Percentiles rank a stretch among this genome's conserved stretches.
Evolutionary conservation across 2,888 invertebrate genomes (phyloP).

Genomic region (Conistra vaccinii): DNA sequence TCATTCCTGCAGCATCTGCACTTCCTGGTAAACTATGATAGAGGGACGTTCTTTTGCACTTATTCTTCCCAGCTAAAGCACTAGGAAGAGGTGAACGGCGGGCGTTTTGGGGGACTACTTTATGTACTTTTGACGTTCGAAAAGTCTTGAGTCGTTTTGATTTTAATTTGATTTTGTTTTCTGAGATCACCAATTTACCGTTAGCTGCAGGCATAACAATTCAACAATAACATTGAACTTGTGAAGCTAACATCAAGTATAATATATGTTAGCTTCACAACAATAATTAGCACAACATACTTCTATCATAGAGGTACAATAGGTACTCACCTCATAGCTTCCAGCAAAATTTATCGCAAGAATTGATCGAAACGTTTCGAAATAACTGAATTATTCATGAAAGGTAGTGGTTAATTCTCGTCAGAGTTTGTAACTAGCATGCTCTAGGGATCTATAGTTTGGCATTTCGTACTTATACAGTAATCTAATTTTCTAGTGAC

Average conservation of each 20-base stretch:
- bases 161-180: neutral
- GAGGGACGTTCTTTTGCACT: neutral
- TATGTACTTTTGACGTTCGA: neutral
- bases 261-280: neutral
- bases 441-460: constrained; percentile 58
- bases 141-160: neutral
- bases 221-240: neutral
- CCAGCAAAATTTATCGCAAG: constrained; percentile 45
- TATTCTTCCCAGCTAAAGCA: neutral
- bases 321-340: constrained; percentile 8
- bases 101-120: neutral
- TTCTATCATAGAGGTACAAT: neutral
- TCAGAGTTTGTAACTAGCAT: constrained; percentile 62
- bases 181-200: neutral
- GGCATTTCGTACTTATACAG: constrained; percentile 43
- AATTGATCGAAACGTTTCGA: constrained; percentile 60
- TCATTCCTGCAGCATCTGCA: neutral
- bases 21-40: neutral
- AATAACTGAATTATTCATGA: constrained; percentile 66
- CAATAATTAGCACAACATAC: neutral
- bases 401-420: constrained; percentile 63
- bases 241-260: too few relatives aligned
- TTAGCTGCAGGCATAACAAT: neutral
- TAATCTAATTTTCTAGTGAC: constrained; percentile 46
- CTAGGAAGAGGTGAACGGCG: neutral